Percentiles rank a stretch among this genome's conserved stretches.
Evolutionary conservation across 2,888 invertebrate species (phyloP).

Genomic region (Chrysomela aeneicollis): DNA sequence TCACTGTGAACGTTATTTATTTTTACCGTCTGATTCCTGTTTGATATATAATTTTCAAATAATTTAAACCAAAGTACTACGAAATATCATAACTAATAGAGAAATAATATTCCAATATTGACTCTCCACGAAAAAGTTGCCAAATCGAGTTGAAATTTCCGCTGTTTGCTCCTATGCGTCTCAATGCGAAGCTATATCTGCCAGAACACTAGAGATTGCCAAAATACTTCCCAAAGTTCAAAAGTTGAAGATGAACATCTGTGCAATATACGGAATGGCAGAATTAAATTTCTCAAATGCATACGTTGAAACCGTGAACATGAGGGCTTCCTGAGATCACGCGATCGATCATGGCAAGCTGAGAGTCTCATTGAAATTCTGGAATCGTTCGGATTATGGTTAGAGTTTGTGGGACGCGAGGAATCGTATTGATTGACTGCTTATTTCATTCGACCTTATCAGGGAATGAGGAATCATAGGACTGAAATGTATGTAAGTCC

Average conservation of each 20-base stretch:
- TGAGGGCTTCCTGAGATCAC: neutral
- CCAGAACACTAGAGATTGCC: neutral
- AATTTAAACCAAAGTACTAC: too few relatives aligned
- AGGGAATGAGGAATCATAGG: neutral
- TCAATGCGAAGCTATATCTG: neutral
- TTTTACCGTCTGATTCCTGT: too few relatives aligned
- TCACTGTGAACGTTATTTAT: too few relatives aligned
- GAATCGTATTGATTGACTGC: neutral
- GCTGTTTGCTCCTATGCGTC: neutral
- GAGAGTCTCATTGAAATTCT: neutral
- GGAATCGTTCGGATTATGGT: neutral
- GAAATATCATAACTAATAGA: too few relatives aligned
- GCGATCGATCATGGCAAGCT: neutral
- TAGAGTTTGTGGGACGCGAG: neutral
- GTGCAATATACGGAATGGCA: slow-evolving; percentile 13
- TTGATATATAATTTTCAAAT: too few relatives aligned
- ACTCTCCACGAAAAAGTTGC: neutral
- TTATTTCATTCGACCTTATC: too few relatives aligned
- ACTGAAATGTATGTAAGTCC: too few relatives aligned
- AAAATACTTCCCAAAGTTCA: neutral
- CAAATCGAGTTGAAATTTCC: neutral
- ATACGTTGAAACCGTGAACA: neutral
- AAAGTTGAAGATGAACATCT: slow-evolving; percentile 13
- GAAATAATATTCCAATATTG: neutral
- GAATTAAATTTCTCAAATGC: slow-evolving; percentile 12